Evolutionary conservation across 2,888 invertebrate species (phyloP), one percentile per base, ranked within the genome.

Genomic region (Mesoligia furuncula): DNA sequence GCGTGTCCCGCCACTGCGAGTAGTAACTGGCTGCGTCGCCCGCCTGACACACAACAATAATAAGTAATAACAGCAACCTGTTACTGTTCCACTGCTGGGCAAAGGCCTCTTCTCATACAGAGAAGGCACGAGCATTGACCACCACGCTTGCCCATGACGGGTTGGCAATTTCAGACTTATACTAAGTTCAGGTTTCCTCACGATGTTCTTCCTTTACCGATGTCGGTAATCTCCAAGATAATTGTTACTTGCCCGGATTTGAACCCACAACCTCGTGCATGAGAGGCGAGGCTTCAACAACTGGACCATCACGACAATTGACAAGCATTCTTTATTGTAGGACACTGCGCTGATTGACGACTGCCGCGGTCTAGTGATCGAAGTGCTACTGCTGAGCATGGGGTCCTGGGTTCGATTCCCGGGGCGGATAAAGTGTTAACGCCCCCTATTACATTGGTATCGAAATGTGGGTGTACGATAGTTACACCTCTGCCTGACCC

Each of bases 21-120:
- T 94, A 95, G 72, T 93, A 84, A 80, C 96, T 96, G 1, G 96
- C 96, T 0, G 94, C 96, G 82, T 96, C 96, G 0, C 96, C 96
- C 11, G 96, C 96, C 96, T 96, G 65, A 0, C 11, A 45, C 11
- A 61, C 1, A 61, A 17, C 17, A 1, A 11, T 54, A 24, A 24
- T 54, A 27, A 9, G 24, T n/a, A 54, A n/a, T 11, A 57, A n/a
- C 4, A 57, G 11, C n/a, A n/a, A 11, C 57, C 13, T 57, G 3
- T 54, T 24, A 24, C 9, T 54, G 54, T 1, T 9, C 9, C 24
- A 54, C 9, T 0, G 20, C 9, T 8, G 51, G 51, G 24, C 51
- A 9, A 3, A 51, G 51, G 8, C 20, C 20, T 51, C 51, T 51
- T 8, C 48, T 17, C 45, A 48, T 1, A 48, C 45, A 48, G 6